Base-by-base conservation (phyloP, 2,797 vertebrate genomes). In the Danio tinwini region DNA sequence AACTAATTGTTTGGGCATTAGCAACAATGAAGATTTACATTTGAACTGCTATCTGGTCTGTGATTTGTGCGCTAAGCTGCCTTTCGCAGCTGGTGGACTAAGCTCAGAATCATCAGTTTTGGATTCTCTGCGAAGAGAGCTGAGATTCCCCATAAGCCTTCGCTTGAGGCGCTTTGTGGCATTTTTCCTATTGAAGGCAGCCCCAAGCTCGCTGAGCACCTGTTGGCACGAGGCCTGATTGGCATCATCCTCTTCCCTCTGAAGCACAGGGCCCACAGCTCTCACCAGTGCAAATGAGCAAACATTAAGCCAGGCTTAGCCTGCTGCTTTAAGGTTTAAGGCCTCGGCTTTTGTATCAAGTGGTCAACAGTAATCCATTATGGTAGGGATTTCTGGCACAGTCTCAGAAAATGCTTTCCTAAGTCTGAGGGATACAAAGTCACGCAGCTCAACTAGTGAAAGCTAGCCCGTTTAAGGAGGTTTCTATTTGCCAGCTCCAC, bases 221-320 rank as follows among this genome's bases (percentile, higher is more conserved):
- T 83, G 78, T 83, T 81, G 78, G 84, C 81, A 64, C 17, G 6
- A 7, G 19, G 82, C 64, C 81, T 82, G 72, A 80, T 78, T 82
- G 81, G 71, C 79, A 76, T 55, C 79, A 67, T 83, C 69, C 49
- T 78, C 47, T 49, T 76, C 71, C 37, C 42, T 29, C 45, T 53
- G 59, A 21, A 29, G 37, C 42, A 8, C 37, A 17, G 49, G 62
- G 79, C 58, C 37, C 19, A 14, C 14, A 12, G 55, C 69, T 78
- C 68, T 45, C 56, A n/a, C 19, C 21, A 44, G 62, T 65, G 56
- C 59, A 64, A 65, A 64, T 67, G 59, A 78, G 62, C 73, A 71
- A 39, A 70, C 71, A 56, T 73, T 80, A 80, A 59, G 72, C 73
- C 16, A 29, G 62, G 73, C 77, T 75, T 69, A 74, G 63, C 49